These are phyloP conservation scores for Brachypalpus laphriformis DNA, from an alignment of 2,888 invertebrate genomes.

Conservation along the genomic window DNA sequence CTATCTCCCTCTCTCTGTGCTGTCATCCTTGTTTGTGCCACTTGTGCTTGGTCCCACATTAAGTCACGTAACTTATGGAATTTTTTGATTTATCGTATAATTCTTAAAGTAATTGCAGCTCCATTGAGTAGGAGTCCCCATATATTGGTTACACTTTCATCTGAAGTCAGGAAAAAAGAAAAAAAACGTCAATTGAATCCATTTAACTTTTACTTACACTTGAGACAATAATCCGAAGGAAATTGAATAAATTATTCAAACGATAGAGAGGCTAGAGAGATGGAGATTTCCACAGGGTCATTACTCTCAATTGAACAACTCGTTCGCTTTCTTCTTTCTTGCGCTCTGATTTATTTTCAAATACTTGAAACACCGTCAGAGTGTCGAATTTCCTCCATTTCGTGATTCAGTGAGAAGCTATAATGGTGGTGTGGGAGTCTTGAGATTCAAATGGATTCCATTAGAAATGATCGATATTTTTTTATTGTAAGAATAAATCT, in stretches of 20 bases:
- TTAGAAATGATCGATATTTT: background rate
- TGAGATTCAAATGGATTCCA: conserved; percentile 28
- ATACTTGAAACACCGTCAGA: conserved; percentile 6
- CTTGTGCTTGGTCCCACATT: conserved; percentile 30
- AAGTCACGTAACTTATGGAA: conserved; percentile 64
- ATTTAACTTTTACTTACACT: conserved; percentile 53
- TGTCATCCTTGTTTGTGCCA: background rate
- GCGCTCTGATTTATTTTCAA: background rate
- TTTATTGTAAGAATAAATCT: too few species aligned
- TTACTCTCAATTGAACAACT: background rate
- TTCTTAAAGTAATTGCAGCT: conserved; percentile 54
- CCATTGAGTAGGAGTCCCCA: conserved; percentile 25
- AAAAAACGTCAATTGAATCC: conserved; percentile 60
- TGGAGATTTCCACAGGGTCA: conserved; percentile 1
- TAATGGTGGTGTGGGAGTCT: background rate
- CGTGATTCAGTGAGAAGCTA: background rate
- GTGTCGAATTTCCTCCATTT: conserved; percentile 34
- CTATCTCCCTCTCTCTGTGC: background rate
- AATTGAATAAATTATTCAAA: conserved; percentile 66
- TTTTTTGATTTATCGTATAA: conserved; percentile 56
- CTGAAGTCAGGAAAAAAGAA: conserved; percentile 1
- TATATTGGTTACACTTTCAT: conserved; percentile 9
- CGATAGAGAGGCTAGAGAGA: background rate
- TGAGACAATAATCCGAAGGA: conserved; percentile 55
- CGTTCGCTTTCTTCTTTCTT: background rate